These are phyloP conservation scores for Tanytarsus gracilentus DNA, from an alignment of 2,888 invertebrate species.

Conservation along the genomic window DNA sequence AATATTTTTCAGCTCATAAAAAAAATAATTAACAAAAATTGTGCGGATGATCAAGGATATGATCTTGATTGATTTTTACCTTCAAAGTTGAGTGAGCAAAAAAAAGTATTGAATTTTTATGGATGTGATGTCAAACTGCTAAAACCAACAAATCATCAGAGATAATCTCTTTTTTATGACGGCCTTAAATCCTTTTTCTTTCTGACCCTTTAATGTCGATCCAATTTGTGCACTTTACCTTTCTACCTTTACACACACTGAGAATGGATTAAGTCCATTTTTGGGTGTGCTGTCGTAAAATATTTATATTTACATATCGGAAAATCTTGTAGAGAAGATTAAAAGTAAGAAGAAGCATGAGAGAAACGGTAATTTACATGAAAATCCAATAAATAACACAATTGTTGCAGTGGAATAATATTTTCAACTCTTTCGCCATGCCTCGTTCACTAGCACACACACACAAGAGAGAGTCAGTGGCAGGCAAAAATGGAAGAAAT, in stretches of 20 bases:
- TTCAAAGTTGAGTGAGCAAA: neutral
- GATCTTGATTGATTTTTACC: neutral
- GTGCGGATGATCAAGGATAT: conserved; percentile 17
- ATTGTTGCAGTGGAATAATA: neutral
- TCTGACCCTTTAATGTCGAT: neutral
- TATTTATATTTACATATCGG: neutral
- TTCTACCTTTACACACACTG: neutral
- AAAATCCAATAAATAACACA: conserved; percentile 19
- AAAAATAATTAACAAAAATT: neutral
- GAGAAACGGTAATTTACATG: neutral
- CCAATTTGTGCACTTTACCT: neutral
- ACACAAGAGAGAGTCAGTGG: too few species aligned
- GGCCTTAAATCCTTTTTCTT: neutral
- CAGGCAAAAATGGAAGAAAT: too few species aligned
- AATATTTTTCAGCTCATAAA: neutral
- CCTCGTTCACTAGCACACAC: neutral
- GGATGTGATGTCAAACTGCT: conserved; percentile 1
- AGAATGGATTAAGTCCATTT: neutral
- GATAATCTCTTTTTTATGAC: conserved; percentile 14
- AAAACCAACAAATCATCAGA: conserved; percentile 25
- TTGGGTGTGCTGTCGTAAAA: neutral
- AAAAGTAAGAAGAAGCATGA: too few species aligned
- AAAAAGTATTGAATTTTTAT: too few species aligned
- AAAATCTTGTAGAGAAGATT: too few species aligned
- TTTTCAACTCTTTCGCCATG: neutral